Base-by-base conservation (phyloP, 2,797 vertebrate species). In the Cirrhinus mrigala region DNA sequence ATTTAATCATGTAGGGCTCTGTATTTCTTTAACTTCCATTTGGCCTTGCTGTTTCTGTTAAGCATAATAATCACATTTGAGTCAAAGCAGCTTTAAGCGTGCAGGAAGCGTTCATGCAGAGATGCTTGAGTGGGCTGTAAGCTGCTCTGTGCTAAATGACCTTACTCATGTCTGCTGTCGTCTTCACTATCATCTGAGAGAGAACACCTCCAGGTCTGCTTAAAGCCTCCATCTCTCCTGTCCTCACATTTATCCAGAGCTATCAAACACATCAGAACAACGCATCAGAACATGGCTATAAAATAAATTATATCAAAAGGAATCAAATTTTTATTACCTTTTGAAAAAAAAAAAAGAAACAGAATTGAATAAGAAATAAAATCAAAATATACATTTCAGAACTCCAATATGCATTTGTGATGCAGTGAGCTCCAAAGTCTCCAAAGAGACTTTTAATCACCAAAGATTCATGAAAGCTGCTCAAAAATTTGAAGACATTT, bases 141-240 rank as follows among this genome's bases (percentile, higher is more conserved):
- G 33, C 58, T 66, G 54, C n/a, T 33, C 20, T 50, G 54, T 60
- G 83, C 37, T 27, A 29, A 27, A 62, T 56, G 66, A 37, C 29
- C 98, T 98, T 98, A 99, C 98, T 98, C 96, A 93, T 96, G 97
- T 91, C 96, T 96, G 93, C 93, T 90, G 92, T 97, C 95, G 94
- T 96, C 96, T 94, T 97, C 96, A 92, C 94, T 93, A 95, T 96
- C 97, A 92, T 95, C 96, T 91, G 93, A 93, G 90, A 81, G 29
- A 74, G 71, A 76, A 81, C 40, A 81, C 69, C 66, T 75, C 64
- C 76, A 46, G 54, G 68, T 14, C 44, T 80, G 76, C 29, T 79
- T 60, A 80, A 79, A 98, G 88, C 98, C 97, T 95, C 97, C 97
- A 96, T 98, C 97, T 92, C 92, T 95, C 93, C 95, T 96, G 95